Base-by-base conservation (phyloP, 2,113 vertebrate genomes). In the Accipiter virgatus region DNA sequence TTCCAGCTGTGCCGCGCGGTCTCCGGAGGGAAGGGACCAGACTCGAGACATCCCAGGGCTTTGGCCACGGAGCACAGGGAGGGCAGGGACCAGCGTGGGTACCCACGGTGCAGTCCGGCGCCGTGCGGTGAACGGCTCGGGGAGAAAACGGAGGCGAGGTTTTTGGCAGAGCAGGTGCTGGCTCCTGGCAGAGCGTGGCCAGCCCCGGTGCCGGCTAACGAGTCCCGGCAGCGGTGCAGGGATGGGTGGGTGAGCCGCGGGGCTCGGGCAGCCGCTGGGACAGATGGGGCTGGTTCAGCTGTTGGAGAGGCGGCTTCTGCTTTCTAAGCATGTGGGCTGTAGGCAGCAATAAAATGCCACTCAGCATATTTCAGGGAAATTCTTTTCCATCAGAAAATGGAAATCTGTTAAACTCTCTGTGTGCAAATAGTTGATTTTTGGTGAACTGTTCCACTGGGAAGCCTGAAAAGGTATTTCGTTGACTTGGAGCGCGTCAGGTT, bases 401-500 rank as follows among this genome's bases (percentile, higher is more conserved):
- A 83, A 75, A 81, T 32, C 73, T n/a, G 52, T 53, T 59, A 56
- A 48, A 36, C 29, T 20, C 6, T 1, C 72, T 15, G 18, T 12
- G 16, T 40, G 77, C 43, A 72, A 82, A 71, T 5, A 14, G 56
- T 7, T 45, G 81, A 2, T 22, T 93, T 93, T 72, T n/a, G 45
- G 68, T 42, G 66, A 45, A 43, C 38, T 34, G 47, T 17, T 80
- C 48, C 47, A 3, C 48, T 17, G 40, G 78, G 84, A 40, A 85
- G 31, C 9, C 17, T 20, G 61, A 40, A 77, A 16, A 67, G 16
- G 10, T 1, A 20, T 85, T 85, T 65, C 20, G 10, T 5, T n/a
- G 43, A 1, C 52, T 55, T 18, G 61, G 34, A 87, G 26, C 8
- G 0, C 0, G 5, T 19, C 3, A 0, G 50, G 8, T 13, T 52